Conservation (phyloP, 2,797 vertebrate species). For the Urophycis tenuis region DNA sequence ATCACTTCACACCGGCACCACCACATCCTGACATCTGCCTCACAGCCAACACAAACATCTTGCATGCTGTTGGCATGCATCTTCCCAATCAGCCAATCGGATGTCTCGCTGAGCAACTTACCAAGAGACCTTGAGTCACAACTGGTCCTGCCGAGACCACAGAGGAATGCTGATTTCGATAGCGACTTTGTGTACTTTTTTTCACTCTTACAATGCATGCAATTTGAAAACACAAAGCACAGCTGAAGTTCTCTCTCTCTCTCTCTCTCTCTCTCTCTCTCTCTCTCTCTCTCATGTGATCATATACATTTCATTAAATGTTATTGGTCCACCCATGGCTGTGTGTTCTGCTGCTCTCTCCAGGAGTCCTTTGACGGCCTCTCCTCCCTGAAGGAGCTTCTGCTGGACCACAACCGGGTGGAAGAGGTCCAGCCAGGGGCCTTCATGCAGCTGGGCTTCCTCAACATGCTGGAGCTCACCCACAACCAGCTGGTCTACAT, state of each 20-base stretch:
- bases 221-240: too few species aligned
- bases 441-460: slow-evolving; percentile 78
- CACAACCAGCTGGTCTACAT: slow-evolving; percentile 84
- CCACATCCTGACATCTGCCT: neutral
- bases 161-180: neutral
- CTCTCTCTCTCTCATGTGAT: too few species aligned
- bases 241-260: too few species aligned
- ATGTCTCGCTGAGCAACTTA: neutral
- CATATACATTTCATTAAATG: neutral
- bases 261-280: too few species aligned
- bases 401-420: slow-evolving; percentile 75
- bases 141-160: neutral
- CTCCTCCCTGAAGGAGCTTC: slow-evolving; percentile 78
- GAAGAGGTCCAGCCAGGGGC: slow-evolving; percentile 86
- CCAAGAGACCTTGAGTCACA: neutral
- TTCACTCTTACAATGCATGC: neutral
- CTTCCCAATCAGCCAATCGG: neutral
- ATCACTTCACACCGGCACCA: neutral
- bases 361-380: slow-evolving; percentile 85
- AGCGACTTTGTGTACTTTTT: neutral
- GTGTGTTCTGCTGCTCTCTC: neutral
- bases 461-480: slow-evolving; percentile 75
- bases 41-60: too few species aligned
- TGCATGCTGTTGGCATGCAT: too few species aligned
- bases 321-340: too few species aligned